Percentiles rank a stretch among this genome's conserved stretches.
phyloP scores from a whole-genome alignment of 2,797 vertebrate genomes.

The Tokudaia tokunoshimensis region DNA sequence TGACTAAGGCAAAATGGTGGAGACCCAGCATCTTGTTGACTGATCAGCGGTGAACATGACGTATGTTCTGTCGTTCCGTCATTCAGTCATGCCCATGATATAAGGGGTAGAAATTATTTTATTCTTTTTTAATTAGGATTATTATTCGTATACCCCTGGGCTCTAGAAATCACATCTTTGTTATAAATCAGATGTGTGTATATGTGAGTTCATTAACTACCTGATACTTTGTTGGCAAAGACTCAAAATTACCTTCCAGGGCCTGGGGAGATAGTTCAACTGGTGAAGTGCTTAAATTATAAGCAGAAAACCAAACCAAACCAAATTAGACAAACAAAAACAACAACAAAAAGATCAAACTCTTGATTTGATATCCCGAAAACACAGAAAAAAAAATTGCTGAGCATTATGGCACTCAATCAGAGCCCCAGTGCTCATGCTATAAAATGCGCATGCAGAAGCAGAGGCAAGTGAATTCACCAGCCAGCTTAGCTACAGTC shows the following conservation, averaged over 20 bases:
- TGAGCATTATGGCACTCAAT: neutral
- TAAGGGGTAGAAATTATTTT: neutral
- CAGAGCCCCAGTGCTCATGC: neutral
- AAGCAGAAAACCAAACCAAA: neutral
- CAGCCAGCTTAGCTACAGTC: too few relatives aligned
- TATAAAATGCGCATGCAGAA: neutral
- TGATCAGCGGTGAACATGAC: constrained; percentile 1
- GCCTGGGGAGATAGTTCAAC: too few relatives aligned
- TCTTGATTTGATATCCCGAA: neutral
- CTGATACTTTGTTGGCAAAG: neutral
- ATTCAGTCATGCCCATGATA: neutral
- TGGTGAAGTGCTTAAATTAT: neutral
- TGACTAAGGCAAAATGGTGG: constrained; percentile 57
- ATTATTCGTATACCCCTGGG: constrained; percentile 14
- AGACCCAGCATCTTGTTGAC: constrained; percentile 22
- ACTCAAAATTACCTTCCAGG: neutral
- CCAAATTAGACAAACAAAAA: neutral
- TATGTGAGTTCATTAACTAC: constrained; percentile 18
- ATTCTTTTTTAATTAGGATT: neutral
- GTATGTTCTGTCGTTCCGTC: neutral
- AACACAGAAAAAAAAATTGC: neutral
- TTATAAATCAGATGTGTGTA: neutral
- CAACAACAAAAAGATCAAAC: too few relatives aligned
- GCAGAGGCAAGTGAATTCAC: neutral
- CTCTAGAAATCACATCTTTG: constrained; percentile 2